A percentile compares a stretch with the other conserved stretches of the same genome.
phyloP scores from a whole-genome alignment of 2,888 invertebrate genomes.

The Hanleya hanleyi region DNA sequence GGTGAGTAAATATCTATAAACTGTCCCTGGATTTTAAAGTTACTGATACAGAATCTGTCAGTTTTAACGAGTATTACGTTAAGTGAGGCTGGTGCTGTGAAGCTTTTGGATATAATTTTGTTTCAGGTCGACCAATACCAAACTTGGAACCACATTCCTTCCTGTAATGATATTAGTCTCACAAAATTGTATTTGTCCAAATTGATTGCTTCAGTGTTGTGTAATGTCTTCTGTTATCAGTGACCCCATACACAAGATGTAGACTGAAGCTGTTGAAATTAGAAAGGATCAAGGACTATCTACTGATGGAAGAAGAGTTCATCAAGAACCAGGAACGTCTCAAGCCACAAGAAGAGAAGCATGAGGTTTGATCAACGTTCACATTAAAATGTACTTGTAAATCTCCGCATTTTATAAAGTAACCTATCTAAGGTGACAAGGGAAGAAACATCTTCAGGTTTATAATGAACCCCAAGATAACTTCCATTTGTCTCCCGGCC shows the following conservation, averaged over 20 bases:
- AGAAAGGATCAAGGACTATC: constrained; percentile 98
- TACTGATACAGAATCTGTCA: not conserved
- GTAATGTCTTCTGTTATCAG: constrained; percentile 75
- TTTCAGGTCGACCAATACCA: too few species aligned
- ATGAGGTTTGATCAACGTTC: constrained; percentile 79
- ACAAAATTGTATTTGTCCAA: too few species aligned
- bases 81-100: not conserved
- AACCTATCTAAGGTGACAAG: not conserved
- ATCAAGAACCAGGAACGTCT: constrained; percentile 98
- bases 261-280: constrained; percentile 94
- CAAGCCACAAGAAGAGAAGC: constrained; percentile 99
- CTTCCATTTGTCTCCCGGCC: too few species aligned
- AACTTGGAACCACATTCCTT: too few species aligned
- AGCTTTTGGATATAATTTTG: too few species aligned
- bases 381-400: not conserved
- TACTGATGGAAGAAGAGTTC: constrained; percentile 99
- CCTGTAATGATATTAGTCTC: too few species aligned
- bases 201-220: too few species aligned
- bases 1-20: constrained; percentile 62
- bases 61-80: not conserved
- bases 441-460: too few species aligned
- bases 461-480: too few species aligned
- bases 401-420: not conserved
- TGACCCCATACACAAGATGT: constrained; percentile 98
- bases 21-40: not conserved